Base-by-base conservation (phyloP, 2,797 vertebrate species). In the Falco novaeseelandiae region DNA sequence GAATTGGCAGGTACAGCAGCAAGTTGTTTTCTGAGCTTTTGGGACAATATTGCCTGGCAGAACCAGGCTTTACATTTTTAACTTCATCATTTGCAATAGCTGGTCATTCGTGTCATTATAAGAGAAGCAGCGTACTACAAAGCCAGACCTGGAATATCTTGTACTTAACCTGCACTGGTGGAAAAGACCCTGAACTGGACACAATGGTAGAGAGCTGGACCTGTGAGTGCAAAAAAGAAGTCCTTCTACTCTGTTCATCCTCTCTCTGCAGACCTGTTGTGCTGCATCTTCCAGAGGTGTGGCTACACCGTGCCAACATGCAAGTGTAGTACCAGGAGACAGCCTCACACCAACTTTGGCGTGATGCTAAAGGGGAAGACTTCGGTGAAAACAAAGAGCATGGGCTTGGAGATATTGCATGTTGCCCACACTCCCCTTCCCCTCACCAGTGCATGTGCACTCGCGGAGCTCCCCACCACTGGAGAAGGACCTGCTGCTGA, bases 261-360 rank as follows among this genome's bases (percentile, higher is more conserved):
- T 9, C 8, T 46, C n/a, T 55, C 48, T 19, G 8, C 36, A 44
- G 38, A 61, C 44, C 49, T 67, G 32, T 27, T 72, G 25, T 49
- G n/a, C 21, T 1, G 2, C 67, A 29, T 20, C 71, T 66, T 44
- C 48, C 63, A 74, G 54, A 54, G 32, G 6, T 18, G 29, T 0
- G 0, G 49, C 15, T 61, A 49, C 12, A n/a, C 17, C 32, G 3
- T 2, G 4, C 36, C 26, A 22, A 5, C 8, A 1, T 1, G 2
- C 15, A 25, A 51, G 20, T 25, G 21, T 63, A 34, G 12, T 5
- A 26, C 25, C 42, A 54, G 48, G 62, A 40, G 73, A 55, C 5
- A 58, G 25, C 32, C 49, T 55, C 29, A 18, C 0, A 1, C 25
- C n/a, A 48, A 1, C 14, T 30, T 65, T 0, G 0, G 16, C 5